Evolutionary conservation across 2,113 vertebrate species (phyloP), one percentile per base, ranked within the genome.

Genomic region (Mormyrus lacerda): DNA sequence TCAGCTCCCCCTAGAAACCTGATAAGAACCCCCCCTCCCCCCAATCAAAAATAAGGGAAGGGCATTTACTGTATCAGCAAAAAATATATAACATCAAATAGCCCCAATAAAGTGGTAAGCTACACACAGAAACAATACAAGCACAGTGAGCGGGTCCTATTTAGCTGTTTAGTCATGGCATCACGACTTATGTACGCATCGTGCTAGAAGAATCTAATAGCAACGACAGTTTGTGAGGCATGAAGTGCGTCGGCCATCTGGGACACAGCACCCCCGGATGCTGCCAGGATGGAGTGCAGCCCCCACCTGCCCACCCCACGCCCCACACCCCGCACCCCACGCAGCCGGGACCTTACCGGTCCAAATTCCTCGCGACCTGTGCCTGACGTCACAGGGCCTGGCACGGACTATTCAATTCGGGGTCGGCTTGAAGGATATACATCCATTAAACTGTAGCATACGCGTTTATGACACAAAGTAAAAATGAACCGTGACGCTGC

Each of bases 231-330:
- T 90, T 88, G 79, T 73, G 79, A 76, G 55, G 69, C 87, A 61
- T 73, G 21, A 85, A 82, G 69, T 58, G 58, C 79, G 86, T 91
- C 89, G 48, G 4, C n/a, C 88, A 91, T 91, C 89, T 91, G 73
- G 90, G 91, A 91, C 91, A 91, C 89, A 91, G 65, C 53, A 48
- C 82, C 65, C 82, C 82, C 82, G 82, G 45, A 47, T 85, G 2
- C 21, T 47, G 9, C 44, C 45, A 48, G 82, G 82, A 24, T n/a
- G 44, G 21, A 21, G 21, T 9, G 48, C 11, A 35, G 21, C 24
- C 69, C 47, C 65, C 73, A 53, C 51, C 51, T 17, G 3, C 17
- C 4, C 51, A 19, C 35, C 45, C 61, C 48, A 39, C 87, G 84
- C 89, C 87, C 58, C 85, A 51, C 82, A 55, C 50, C 58, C 84